Evolutionary conservation across 53 echinoderm and acorn worm species (phyloP).

Genomic region (Astropecten irregularis): DNA sequence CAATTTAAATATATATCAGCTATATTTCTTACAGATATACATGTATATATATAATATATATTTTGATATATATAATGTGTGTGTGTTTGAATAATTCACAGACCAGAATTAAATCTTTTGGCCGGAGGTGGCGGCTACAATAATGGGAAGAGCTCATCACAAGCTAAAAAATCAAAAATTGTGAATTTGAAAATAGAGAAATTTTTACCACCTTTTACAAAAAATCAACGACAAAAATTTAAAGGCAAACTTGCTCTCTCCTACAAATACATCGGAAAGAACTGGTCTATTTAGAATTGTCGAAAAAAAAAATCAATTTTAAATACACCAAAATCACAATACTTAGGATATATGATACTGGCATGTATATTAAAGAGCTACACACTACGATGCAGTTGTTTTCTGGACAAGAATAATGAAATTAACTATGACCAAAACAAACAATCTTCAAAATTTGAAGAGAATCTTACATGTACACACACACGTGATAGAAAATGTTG

Average conservation of each 20-base stretch:
- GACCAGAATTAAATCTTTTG: neutral
- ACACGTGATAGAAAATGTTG: too few species aligned
- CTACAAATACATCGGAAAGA: neutral
- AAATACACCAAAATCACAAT: too few species aligned
- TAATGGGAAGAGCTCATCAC: constrained; percentile 15
- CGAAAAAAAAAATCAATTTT: neutral
- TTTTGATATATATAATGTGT: constrained; percentile 12
- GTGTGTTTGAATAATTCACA: too few species aligned
- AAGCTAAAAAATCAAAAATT: constrained; percentile 5
- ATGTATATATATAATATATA: constrained; percentile 17
- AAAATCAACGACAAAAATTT: too few species aligned
- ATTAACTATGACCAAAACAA: neutral
- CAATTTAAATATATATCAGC: constrained; percentile 48
- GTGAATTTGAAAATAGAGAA: constrained; percentile 1
- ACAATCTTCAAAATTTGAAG: too few species aligned
- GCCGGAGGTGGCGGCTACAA: too few species aligned
- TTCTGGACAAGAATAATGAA: neutral
- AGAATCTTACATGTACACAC: too few species aligned
- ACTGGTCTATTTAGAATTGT: neutral
- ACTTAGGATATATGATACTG: too few species aligned
- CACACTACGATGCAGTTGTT: too few species aligned
- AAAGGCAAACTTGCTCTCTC: too few species aligned
- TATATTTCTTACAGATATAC: constrained; percentile 56
- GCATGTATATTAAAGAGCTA: too few species aligned
- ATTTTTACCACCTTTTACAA: neutral